Conservation (phyloP, 2,113 vertebrate genomes). For the Electrona antarctica region DNA sequence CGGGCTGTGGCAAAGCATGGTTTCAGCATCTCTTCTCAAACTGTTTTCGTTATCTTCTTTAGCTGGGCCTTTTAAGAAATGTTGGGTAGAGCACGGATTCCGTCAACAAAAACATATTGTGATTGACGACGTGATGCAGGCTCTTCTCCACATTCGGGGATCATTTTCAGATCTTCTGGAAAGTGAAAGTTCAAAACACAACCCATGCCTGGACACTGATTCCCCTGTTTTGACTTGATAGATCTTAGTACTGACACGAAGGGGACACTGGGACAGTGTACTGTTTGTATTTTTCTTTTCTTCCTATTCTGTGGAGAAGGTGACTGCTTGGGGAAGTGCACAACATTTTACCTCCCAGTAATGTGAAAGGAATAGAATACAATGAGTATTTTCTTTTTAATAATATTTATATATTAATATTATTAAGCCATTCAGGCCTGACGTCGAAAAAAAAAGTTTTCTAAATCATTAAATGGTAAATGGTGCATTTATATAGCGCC, state of each 20-base stretch:
- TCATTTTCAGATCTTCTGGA: background rate
- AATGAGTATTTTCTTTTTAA: background rate
- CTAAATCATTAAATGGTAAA: no score
- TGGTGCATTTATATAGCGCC: no score
- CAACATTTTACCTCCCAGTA: background rate
- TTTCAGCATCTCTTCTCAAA: constrained; percentile 16
- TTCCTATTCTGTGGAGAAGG: background rate
- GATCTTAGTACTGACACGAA: background rate
- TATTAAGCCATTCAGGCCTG: no score
- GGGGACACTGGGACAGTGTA: background rate
- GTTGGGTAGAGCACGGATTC: background rate
- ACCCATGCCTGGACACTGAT: background rate
- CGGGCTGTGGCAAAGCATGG: constrained; percentile 8
- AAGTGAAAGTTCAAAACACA: background rate
- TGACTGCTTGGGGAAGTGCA: background rate
- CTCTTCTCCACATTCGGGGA: background rate
- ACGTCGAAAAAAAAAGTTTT: no score
- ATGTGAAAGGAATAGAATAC: background rate
- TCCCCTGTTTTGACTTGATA: background rate
- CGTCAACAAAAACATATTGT: background rate
- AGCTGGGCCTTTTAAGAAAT: constrained; percentile 11
- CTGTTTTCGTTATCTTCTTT: constrained; percentile 17
- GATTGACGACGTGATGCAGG: background rate
- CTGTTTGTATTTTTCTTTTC: background rate
- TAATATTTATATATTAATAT: background rate